phyloP scores from a whole-genome alignment of 2,797 vertebrate genomes.

The Chrosomus eos region DNA sequence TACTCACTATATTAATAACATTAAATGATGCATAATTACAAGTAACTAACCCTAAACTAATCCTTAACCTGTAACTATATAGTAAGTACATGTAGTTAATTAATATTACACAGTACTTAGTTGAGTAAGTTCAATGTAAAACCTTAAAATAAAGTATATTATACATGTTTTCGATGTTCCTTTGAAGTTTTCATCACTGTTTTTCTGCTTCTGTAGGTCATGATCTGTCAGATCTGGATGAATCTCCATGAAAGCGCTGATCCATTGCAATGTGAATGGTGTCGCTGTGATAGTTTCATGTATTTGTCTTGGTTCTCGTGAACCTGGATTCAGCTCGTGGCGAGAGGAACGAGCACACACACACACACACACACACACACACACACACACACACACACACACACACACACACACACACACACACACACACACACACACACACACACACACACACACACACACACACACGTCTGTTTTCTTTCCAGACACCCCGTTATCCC shows the following conservation, averaged over 20 bases:
- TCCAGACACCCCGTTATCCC: constrained; percentile 10
- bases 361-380: not conserved
- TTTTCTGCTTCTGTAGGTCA: constrained; percentile 71
- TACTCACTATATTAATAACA: too few relatives aligned
- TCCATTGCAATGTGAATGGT: constrained; percentile 79
- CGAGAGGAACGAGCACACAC: constrained; percentile 24
- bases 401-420: not conserved
- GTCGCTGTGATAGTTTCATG: constrained; percentile 48
- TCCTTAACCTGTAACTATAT: too few relatives aligned
- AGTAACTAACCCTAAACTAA: too few relatives aligned
- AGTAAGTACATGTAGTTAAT: too few relatives aligned
- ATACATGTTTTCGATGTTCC: too few relatives aligned
- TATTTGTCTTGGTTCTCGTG: constrained; percentile 59
- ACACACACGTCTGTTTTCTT: constrained; percentile 1
- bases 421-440: not conserved
- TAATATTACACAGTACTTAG: too few relatives aligned
- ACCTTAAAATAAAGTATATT: too few relatives aligned
- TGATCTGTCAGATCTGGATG: constrained; percentile 70
- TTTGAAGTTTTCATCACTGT: not conserved
- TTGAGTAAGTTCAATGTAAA: too few relatives aligned
- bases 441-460: constrained; percentile 3
- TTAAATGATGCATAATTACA: too few relatives aligned
- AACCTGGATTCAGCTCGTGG: constrained; percentile 56
- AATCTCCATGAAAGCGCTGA: constrained; percentile 64
- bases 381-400: not conserved